Evolutionary conservation across 1,140 invertebrate species (phyloP).

Genomic region (Metaphire vulgaris): DNA sequence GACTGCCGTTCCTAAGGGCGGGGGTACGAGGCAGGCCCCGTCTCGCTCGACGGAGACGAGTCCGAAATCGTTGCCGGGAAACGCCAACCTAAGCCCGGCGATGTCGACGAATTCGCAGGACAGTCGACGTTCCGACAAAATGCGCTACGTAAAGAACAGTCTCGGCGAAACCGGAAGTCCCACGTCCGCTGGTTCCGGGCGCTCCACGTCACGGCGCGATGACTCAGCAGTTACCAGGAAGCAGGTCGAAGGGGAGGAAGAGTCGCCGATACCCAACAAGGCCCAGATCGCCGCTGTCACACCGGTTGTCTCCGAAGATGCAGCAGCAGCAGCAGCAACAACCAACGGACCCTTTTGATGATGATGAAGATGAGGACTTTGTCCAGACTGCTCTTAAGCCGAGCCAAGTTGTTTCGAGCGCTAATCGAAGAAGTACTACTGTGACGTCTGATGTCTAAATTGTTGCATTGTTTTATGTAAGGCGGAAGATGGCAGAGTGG

Average conservation of each 20-base stretch:
- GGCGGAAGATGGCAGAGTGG: too few species aligned
- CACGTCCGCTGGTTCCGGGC: neutral
- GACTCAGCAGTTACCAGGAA: neutral
- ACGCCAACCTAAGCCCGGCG: neutral
- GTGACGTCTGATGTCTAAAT: neutral
- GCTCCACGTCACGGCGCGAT: neutral
- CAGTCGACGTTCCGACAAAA: too few species aligned
- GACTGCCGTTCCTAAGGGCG: neutral
- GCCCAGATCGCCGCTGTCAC: neutral
- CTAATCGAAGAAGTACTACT: neutral
- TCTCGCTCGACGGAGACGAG: neutral
- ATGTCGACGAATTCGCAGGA: too few species aligned
- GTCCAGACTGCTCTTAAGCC: neutral
- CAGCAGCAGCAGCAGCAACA: neutral
- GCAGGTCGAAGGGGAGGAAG: too few species aligned
- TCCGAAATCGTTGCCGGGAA: neutral
- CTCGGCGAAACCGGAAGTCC: neutral
- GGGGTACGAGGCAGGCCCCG: neutral
- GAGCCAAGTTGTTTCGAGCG: neutral
- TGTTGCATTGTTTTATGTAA: too few species aligned
- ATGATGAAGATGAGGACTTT: neutral
- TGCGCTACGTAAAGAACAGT: too few species aligned
- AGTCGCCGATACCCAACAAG: neutral
- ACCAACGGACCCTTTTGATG: neutral
- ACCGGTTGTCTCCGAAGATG: neutral